Conservation (phyloP, 1,140 invertebrate genomes). For the Drosophila micromelanica region DNA sequence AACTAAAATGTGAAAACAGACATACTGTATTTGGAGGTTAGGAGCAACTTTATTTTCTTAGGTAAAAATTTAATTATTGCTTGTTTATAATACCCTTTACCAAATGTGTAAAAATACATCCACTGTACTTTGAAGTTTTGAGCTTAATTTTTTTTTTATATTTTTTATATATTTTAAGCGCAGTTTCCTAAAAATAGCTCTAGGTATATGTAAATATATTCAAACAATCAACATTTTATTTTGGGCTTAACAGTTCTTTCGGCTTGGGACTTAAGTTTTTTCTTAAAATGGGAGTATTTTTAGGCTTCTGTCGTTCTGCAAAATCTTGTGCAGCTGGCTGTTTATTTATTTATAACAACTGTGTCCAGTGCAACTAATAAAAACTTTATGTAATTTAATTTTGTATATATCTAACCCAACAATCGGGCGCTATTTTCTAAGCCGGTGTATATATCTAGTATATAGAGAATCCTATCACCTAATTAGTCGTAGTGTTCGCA, state of each 20-base stretch:
- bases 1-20: neutral
- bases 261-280: too few species aligned
- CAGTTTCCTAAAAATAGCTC: too few species aligned
- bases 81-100: too few species aligned
- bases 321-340: too few species aligned
- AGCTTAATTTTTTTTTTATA: neutral
- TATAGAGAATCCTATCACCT: neutral
- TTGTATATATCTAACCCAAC: constrained; percentile 1
- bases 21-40: neutral
- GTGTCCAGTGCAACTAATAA: constrained; percentile 9
- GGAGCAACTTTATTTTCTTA: neutral
- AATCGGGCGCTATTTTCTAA: neutral
- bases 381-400: neutral
- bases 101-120: too few species aligned
- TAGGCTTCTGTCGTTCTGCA: too few species aligned
- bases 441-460: neutral
- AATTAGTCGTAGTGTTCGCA: constrained; percentile 20
- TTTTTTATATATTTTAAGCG: too few species aligned
- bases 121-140: too few species aligned
- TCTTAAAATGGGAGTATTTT: too few species aligned
- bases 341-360: neutral
- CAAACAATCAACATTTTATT: too few species aligned
- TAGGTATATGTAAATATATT: too few species aligned
- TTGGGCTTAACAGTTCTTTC: too few species aligned
- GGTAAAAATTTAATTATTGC: neutral